A percentile compares a stretch with the other conserved stretches of the same genome.
phyloP scores from a whole-genome alignment of 2,797 vertebrate genomes.

The Characodon lateralis region DNA sequence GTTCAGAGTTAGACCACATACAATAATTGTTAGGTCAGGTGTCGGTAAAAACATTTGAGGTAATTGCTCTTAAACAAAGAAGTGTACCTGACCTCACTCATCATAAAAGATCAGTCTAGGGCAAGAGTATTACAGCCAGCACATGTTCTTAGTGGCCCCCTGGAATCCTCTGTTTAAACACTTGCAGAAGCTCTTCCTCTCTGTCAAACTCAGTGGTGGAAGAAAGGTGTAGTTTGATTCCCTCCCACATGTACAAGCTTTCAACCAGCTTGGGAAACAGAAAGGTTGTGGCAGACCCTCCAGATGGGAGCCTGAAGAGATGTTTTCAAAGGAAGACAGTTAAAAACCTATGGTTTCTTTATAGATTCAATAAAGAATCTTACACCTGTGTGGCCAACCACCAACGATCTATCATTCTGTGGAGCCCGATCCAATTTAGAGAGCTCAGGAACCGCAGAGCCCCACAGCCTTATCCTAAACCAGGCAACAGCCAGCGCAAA shows the following conservation, averaged over 20 bases:
- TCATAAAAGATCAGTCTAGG: conserved; percentile 34
- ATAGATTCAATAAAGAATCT: conserved; percentile 79
- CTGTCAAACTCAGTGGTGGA: conserved; percentile 15
- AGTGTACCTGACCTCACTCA: conserved; percentile 33
- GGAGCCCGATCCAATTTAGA: conserved; percentile 79
- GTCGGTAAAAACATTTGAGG: conserved; percentile 69
- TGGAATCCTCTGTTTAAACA: conserved; percentile 21
- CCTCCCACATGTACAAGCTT: conserved; percentile 22
- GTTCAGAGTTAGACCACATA: conserved; percentile 63
- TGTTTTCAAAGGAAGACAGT: conserved; percentile 68
- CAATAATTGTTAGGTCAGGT: conserved; percentile 71
- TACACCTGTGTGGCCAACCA: conserved; percentile 79
- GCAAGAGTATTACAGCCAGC: conserved; percentile 13
- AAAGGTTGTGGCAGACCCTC: conserved; percentile 37
- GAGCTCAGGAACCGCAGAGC: conserved; percentile 66
- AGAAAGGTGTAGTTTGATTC: conserved; percentile 2
- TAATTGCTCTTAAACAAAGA: conserved; percentile 58
- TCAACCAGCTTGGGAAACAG: conserved; percentile 17
- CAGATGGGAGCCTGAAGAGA: conserved; percentile 61
- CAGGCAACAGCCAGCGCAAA: conserved; percentile 73
- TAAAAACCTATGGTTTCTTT: conserved; percentile 71
- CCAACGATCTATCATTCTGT: conserved; percentile 80
- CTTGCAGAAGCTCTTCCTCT: conserved; percentile 12
- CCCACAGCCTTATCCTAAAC: conserved; percentile 77
- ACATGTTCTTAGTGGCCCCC: conserved; percentile 16